Base-by-base conservation (phyloP, 1,140 invertebrate genomes). In the Capitella teleta region DNA sequence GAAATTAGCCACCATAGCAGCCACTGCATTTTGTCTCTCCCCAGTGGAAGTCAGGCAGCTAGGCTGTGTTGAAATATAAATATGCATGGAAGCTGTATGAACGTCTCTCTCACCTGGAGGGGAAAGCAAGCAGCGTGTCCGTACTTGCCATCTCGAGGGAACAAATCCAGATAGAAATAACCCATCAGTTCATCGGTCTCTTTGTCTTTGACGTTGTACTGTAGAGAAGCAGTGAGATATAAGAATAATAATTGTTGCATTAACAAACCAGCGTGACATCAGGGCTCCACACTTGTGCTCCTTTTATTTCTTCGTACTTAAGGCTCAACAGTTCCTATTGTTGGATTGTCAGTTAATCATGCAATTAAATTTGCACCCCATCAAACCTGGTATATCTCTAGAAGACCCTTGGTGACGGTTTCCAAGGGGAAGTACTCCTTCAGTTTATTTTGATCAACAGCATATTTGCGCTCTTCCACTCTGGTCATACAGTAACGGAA, bases 1-100 rank as follows among this genome's bases (percentile, higher is more conserved):
- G 58, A 79, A 78, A 63, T 78, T 79, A 14, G 74, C 70, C 24
- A 78, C 65, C 76, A 79, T 77, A 36, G 74, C 76, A 48, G 64
- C 70, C 25, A 78, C 72, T 41, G 73, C 51, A 25, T 74, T 56
- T 58, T 76, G 72, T n/a, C 68, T 53, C 5, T 48, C 54, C 5
- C 63, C 62, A 56, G 74, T 64, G 3, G 55, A 48, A 28, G 56
- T 44, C 4, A 71, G 28, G 63, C 75, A 77, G 1, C 73, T 70
- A 36, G 73, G 72, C 68, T 77, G 2, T 6, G 36, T 6, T 37
- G n/a, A 37, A 37, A 6, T 37, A 19, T 37, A 6, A 18, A 2
- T 37, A 6, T 37, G 21, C 8, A 3, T 37, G 36, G 16, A n/a
- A n/a, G n/a, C n/a, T n/a, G n/a, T n/a, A n/a, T n/a, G n/a, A n/a